Percentiles rank a stretch among this genome's conserved stretches.
Evolutionary conservation across 1,140 invertebrate genomes (phyloP).

Genomic region (Aradophagus sp.): DNA sequence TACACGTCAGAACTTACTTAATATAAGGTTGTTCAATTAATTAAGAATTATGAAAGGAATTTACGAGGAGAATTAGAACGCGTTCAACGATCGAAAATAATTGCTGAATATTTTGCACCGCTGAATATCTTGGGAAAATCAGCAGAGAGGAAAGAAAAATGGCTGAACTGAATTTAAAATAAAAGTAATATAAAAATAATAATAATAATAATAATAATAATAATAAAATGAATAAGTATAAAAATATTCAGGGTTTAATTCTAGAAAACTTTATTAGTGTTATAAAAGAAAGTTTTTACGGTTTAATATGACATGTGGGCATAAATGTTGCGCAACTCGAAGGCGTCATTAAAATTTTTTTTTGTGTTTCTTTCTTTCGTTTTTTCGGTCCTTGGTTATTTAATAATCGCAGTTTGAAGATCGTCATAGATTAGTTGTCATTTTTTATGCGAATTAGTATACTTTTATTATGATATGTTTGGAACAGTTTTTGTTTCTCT

Average conservation of each 20-base stretch:
- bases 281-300: slow-evolving; percentile 19
- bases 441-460: not conserved
- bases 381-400: too few relatives aligned
- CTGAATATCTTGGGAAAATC: too few relatives aligned
- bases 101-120: not conserved
- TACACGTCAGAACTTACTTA: not conserved
- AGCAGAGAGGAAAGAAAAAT: too few relatives aligned
- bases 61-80: not conserved
- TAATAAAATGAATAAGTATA: not conserved
- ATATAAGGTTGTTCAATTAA: slow-evolving; percentile 23
- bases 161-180: too few relatives aligned
- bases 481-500: too few relatives aligned
- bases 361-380: too few relatives aligned
- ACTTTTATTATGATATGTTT: not conserved
- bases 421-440: slow-evolving; percentile 5
- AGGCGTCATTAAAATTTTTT: slow-evolving; percentile 9
- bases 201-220: not conserved
- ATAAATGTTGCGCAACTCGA: slow-evolving; percentile 9
- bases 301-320: slow-evolving; percentile 11
- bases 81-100: not conserved
- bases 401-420: slow-evolving; percentile 9
- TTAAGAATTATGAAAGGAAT: slow-evolving; percentile 14
- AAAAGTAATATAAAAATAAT: too few relatives aligned
- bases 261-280: slow-evolving; percentile 7
- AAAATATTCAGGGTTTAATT: not conserved